A percentile compares a stretch with the other conserved stretches of the same genome.
Conservation (phyloP, 2,888 invertebrate species). For the Teleogryllus oceanicus region DNA sequence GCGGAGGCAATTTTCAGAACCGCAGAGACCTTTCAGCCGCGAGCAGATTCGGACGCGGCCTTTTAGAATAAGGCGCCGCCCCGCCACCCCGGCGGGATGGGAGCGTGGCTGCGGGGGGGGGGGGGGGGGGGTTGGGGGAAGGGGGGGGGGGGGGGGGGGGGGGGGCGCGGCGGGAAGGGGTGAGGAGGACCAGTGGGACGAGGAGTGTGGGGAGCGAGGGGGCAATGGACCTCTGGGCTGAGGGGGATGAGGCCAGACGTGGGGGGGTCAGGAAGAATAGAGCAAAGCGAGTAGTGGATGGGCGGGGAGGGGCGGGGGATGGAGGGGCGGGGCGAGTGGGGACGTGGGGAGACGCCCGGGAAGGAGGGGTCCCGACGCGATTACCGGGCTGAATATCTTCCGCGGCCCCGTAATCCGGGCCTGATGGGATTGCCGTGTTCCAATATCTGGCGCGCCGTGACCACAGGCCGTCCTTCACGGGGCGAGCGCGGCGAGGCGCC, state of each 20-base stretch:
- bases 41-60: neutral
- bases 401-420: neutral
- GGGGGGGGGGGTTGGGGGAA: neutral
- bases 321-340: neutral
- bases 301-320: neutral
- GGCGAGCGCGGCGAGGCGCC: neutral
- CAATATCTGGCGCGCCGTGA: slow-evolving; percentile 1
- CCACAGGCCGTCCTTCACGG: slow-evolving; percentile 18
- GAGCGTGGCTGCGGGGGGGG: neutral
- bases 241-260: neutral
- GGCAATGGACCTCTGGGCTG: neutral
- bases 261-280: neutral
- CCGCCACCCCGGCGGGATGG: neutral
- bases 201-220: too few relatives aligned
- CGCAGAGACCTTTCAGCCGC: neutral
- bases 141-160: too few relatives aligned
- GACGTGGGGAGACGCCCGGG: neutral
- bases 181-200: too few relatives aligned
- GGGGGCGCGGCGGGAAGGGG: neutral
- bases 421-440: slow-evolving; percentile 18
- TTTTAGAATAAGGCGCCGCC: neutral
- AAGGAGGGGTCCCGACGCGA: neutral
- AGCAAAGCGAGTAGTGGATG: too few relatives aligned
- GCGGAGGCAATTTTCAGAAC: neutral
- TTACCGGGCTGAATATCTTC: neutral